These are phyloP conservation scores for Takifugu flavidus DNA, from an alignment of 2,113 vertebrate genomes.

Conservation along the genomic window DNA sequence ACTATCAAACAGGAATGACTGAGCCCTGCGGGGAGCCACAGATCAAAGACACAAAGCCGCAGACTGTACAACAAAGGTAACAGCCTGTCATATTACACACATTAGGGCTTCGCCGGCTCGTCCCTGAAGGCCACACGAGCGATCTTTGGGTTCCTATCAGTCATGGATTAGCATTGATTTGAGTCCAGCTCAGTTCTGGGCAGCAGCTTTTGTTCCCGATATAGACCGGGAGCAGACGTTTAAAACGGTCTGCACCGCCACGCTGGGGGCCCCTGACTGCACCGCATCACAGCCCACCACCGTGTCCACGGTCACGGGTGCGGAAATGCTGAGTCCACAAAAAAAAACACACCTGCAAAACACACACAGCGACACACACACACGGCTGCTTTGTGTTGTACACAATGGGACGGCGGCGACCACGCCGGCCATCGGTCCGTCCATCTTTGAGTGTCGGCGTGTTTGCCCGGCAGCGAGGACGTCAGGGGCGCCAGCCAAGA, in stretches of 20 bases:
- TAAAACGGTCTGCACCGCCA: background rate
- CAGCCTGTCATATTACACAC: slow-evolving; percentile 3
- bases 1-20: too few relatives aligned
- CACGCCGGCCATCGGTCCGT: too few relatives aligned
- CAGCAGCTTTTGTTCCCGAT: slow-evolving; percentile 9
- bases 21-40: too few relatives aligned
- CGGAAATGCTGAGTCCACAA: slow-evolving; percentile 57
- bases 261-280: slow-evolving; percentile 4
- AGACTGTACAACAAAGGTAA: background rate
- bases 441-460: too few relatives aligned
- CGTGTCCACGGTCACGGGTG: slow-evolving; percentile 27
- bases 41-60: too few relatives aligned
- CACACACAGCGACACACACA: background rate
- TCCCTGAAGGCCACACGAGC: slow-evolving; percentile 22
- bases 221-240: background rate
- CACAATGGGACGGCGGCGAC: too few relatives aligned
- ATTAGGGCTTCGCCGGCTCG: background rate
- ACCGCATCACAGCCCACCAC: slow-evolving; percentile 4
- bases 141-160: slow-evolving; percentile 63
- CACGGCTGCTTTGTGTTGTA: too few relatives aligned
- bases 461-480: too few relatives aligned
- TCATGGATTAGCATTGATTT: slow-evolving; percentile 70
- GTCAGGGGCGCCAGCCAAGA: too few relatives aligned
- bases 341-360: slow-evolving; percentile 16
- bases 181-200: slow-evolving; percentile 26